Evolutionary conservation across 2,797 vertebrate species (phyloP).

Genomic region (Coregonus sp.): DNA sequence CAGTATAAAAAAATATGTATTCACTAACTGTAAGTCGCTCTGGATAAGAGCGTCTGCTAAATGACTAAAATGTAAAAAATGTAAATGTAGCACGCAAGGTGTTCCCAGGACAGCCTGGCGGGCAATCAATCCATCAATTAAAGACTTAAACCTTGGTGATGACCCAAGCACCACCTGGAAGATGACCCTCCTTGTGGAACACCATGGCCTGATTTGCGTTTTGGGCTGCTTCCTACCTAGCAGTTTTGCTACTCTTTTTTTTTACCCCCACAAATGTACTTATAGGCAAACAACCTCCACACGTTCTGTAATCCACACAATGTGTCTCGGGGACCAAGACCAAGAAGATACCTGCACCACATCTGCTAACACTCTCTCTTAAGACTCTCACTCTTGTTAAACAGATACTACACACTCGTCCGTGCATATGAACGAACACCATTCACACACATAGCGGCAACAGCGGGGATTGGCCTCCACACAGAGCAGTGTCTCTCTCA

Average conservation of each 20-base stretch:
- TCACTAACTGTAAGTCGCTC: no score
- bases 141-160: slow-evolving; percentile 25
- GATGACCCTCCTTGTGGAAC: not conserved
- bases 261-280: not conserved
- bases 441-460: slow-evolving; percentile 51
- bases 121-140: slow-evolving; percentile 2
- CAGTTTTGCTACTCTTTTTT: no score
- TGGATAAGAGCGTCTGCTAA: no score
- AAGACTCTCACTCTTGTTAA: slow-evolving; percentile 27
- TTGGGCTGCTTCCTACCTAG: no score
- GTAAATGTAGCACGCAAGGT: not conserved
- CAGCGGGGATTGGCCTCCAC: slow-evolving; percentile 56
- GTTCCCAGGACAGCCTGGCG: slow-evolving; percentile 11
- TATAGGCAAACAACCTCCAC: not conserved
- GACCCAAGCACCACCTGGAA: not conserved
- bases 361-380: slow-evolving; percentile 34
- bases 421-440: slow-evolving; percentile 48
- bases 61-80: no score
- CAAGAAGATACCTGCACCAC: slow-evolving; percentile 3
- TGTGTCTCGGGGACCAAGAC: not conserved
- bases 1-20: no score
- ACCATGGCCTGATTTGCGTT: not conserved
- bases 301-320: not conserved
- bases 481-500: slow-evolving; percentile 56
- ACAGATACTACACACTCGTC: slow-evolving; percentile 39